phyloP scores from a whole-genome alignment of 1,140 invertebrate species.

The Drosophila athabasca region DNA sequence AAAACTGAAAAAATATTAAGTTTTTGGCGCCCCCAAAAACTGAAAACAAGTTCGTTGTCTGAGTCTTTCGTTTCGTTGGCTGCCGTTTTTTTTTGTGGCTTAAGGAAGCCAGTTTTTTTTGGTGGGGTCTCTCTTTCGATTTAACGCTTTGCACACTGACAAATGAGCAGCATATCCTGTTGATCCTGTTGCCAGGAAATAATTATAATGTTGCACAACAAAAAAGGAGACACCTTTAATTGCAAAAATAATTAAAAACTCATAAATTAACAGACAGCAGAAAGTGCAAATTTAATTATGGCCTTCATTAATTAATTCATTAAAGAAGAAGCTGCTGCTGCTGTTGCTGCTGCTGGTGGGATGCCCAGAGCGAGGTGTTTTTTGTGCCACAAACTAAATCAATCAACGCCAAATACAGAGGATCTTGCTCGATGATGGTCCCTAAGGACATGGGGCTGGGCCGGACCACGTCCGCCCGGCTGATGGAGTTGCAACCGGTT shows the following conservation, averaged over 20 bases:
- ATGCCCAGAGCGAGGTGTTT: conserved; percentile 12
- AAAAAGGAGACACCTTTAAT: conserved; percentile 59
- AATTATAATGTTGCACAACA: conserved; percentile 57
- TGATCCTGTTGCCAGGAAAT: conserved; percentile 71
- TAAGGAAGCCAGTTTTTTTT: conserved; percentile 50
- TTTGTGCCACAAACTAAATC: conserved; percentile 64
- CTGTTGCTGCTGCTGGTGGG: no score
- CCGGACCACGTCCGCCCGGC: not conserved
- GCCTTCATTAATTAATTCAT: conserved; percentile 76
- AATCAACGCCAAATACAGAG: conserved; percentile 76
- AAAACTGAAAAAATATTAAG: conserved; percentile 41
- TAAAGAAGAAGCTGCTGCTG: conserved; percentile 28
- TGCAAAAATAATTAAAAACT: conserved; percentile 80
- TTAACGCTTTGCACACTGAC: conserved; percentile 70
- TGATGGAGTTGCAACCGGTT: conserved; percentile 58
- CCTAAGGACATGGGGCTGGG: conserved; percentile 58
- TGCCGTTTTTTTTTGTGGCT: conserved; percentile 4
- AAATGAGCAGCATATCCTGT: conserved; percentile 81
- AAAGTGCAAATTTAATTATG: conserved; percentile 80
- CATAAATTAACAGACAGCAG: conserved; percentile 65
- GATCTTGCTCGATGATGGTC: conserved; percentile 30
- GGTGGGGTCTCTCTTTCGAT: conserved; percentile 5
- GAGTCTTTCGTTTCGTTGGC: conserved; percentile 65
- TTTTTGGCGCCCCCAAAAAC: conserved; percentile 49
- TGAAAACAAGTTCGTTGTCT: conserved; percentile 72